Base-by-base conservation (phyloP, 2,888 invertebrate species). In the Meghimatium bilineatum region DNA sequence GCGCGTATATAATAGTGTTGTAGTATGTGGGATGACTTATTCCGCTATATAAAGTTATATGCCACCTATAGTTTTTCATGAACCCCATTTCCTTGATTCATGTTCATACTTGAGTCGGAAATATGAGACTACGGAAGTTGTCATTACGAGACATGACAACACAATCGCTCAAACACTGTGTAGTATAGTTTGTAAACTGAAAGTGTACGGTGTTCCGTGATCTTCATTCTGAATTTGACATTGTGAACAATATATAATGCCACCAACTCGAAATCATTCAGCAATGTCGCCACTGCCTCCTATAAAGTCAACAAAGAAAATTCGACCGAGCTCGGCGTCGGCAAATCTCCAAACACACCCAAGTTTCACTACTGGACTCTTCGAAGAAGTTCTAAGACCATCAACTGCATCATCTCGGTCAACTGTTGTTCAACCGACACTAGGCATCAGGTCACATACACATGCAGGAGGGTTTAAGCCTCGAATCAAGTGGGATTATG, bases 341-440 rank as follows among this genome's bases (percentile, higher is more conserved):
- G 92, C 92, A 1, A 92, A 92, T 85, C 82, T 93, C 44, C 93
- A 93, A 85, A 91, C 89, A 23, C 92, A 93, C 82, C 91, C 90
- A 32, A 88, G 89, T 66, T 93, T 86, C 85, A 88, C 89, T 10
- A 90, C 91, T 14, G 90, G 92, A 82, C 86, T 93, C 29, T 91
- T 89, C 76, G 91, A 92, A 77, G 90, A 89, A 87, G 87, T 88
- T 63, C 80, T 87, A 14, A 87, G 92, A 32, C 91, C 92, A 10
- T 85, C 91, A 12, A 91, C 92, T 6, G 91, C 91, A 14, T 85
- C 86, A 12, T 85, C 86, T 12, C 87, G 88, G 23, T 81, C 88
- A 49, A 75, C 71, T 0, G 80, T 86, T 12, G 79, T 78, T 20
- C 80, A 80, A 38, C 79, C 79, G 29, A 20, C 86, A 10, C 67